A percentile compares a stretch with the other conserved stretches of the same genome.
These are phyloP conservation scores for Tribolium freemani DNA, from an alignment of 2,888 invertebrate species.

Conservation along the genomic window DNA sequence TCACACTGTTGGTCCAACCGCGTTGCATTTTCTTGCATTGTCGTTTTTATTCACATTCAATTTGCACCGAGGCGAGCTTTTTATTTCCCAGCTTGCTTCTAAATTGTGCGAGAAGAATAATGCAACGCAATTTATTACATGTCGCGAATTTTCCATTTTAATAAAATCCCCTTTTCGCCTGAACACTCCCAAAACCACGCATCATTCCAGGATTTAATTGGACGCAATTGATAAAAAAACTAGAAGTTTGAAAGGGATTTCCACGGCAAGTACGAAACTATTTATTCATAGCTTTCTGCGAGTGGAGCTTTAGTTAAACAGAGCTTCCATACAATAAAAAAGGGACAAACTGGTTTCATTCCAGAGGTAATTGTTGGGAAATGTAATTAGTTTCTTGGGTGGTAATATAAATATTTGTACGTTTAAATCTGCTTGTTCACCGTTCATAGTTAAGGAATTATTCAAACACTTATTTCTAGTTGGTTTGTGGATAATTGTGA, in stretches of 20 bases:
- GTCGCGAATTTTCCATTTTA: constrained; percentile 31
- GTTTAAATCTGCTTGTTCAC: constrained; percentile 23
- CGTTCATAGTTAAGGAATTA: constrained; percentile 22
- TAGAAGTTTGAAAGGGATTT: not conserved
- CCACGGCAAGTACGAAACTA: constrained; percentile 10
- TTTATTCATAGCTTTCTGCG: constrained; percentile 20
- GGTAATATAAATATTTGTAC: constrained; percentile 27
- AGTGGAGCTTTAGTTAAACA: constrained; percentile 14
- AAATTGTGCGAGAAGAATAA: constrained; percentile 32
- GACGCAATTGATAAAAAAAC: not conserved
- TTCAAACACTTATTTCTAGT: not conserved
- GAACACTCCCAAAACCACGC: not conserved
- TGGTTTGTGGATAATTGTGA: not conserved
- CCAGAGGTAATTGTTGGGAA: constrained; percentile 1
- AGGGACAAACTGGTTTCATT: not conserved
- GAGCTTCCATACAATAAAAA: too few relatives aligned
- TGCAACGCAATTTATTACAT: constrained; percentile 30
- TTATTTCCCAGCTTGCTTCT: constrained; percentile 31
- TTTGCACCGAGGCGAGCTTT: constrained; percentile 32
- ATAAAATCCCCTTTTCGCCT: constrained; percentile 13
- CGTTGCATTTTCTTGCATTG: constrained; percentile 17
- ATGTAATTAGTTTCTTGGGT: constrained; percentile 25
- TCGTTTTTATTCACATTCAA: constrained; percentile 33
- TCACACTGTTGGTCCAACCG: constrained; percentile 1
- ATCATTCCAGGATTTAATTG: constrained; percentile 11